Conservation (phyloP, 2,113 vertebrate genomes). For the Protobothrops mucrosquamatus region DNA sequence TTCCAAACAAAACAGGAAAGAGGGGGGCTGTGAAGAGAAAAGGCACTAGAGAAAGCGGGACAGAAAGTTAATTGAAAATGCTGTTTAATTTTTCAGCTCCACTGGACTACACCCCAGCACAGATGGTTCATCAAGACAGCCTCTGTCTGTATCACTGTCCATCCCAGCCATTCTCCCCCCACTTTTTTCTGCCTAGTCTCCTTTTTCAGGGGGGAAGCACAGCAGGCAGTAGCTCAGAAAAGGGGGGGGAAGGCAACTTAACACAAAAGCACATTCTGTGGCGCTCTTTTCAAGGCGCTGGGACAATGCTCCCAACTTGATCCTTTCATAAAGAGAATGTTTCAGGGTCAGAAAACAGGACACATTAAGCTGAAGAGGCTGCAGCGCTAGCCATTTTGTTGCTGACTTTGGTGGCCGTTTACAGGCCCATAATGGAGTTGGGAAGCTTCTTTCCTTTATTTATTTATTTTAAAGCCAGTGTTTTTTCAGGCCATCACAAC, state of each 20-base stretch:
- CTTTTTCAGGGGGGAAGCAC: constrained; percentile 64
- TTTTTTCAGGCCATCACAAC: constrained; percentile 38
- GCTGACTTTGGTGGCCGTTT: constrained; percentile 72
- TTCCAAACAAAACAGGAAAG: constrained; percentile 48
- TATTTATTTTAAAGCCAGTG: constrained; percentile 34
- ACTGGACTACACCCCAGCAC: constrained; percentile 85
- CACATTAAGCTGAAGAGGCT: constrained; percentile 76
- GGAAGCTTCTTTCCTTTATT: constrained; percentile 36
- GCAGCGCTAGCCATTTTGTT: constrained; percentile 82
- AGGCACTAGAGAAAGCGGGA: constrained; percentile 57
- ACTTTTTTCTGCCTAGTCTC: constrained; percentile 42
- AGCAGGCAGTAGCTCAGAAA: constrained; percentile 83
- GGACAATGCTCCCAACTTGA: constrained; percentile 82
- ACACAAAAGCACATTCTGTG: constrained; percentile 95
- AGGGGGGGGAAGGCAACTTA: constrained; percentile 66
- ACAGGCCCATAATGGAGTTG: constrained; percentile 42
- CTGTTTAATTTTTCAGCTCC: constrained; percentile 83
- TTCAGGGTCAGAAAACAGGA: constrained; percentile 89
- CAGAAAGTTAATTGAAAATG: constrained; percentile 83
- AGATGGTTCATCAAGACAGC: constrained; percentile 92
- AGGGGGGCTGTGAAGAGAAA: constrained; percentile 32
- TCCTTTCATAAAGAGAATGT: constrained; percentile 84
- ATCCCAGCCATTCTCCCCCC: constrained; percentile 71
- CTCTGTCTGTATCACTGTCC: constrained; percentile 77
- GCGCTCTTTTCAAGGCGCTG: constrained; percentile 85